Percentiles rank a stretch among this genome's conserved stretches.
Evolutionary conservation across 2,113 vertebrate genomes (phyloP).

Genomic region (Ranitomeya imitator): DNA sequence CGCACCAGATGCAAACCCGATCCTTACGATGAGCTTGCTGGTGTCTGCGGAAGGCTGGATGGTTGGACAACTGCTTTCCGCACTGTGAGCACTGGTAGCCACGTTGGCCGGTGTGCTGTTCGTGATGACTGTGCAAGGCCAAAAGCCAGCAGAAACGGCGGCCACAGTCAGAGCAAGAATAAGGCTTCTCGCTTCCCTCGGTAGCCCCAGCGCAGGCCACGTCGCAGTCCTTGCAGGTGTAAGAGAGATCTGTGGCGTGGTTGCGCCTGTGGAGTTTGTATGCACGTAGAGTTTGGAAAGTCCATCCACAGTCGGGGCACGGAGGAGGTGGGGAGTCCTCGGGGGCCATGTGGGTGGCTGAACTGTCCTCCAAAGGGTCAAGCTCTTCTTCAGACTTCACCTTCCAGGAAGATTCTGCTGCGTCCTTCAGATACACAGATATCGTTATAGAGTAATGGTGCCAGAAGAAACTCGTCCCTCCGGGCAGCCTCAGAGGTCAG

Average conservation of each 20-base stretch:
- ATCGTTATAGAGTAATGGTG: conserved; percentile 3
- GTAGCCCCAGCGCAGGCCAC: conserved; percentile 40
- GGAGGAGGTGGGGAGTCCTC: conserved; percentile 48
- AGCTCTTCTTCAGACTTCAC: not conserved
- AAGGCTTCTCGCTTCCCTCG: conserved; percentile 45
- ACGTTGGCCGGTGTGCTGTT: conserved; percentile 41
- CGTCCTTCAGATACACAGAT: not conserved
- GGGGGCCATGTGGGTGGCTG: not conserved
- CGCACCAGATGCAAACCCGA: conserved; percentile 76
- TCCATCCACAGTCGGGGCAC: conserved; percentile 78
- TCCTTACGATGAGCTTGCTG: conserved; percentile 79
- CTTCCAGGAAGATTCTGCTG: conserved; percentile 12
- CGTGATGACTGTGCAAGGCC: conserved; percentile 42
- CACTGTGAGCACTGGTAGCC: conserved; percentile 77
- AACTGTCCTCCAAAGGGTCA: not conserved
- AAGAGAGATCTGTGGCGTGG: conserved; percentile 72
- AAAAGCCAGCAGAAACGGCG: conserved; percentile 45
- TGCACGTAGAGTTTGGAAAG: conserved; percentile 79
- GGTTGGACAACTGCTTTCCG: conserved; percentile 76
- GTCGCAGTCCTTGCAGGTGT: conserved; percentile 70
- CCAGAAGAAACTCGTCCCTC: not conserved
- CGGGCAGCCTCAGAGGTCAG: no score
- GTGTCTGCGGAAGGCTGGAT: conserved; percentile 80
- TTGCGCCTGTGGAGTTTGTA: conserved; percentile 79
- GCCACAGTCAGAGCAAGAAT: conserved; percentile 35